Percentiles rank a stretch among this genome's conserved stretches.
Conservation (phyloP, 1,140 invertebrate species). For the Magallana angulata region DNA sequence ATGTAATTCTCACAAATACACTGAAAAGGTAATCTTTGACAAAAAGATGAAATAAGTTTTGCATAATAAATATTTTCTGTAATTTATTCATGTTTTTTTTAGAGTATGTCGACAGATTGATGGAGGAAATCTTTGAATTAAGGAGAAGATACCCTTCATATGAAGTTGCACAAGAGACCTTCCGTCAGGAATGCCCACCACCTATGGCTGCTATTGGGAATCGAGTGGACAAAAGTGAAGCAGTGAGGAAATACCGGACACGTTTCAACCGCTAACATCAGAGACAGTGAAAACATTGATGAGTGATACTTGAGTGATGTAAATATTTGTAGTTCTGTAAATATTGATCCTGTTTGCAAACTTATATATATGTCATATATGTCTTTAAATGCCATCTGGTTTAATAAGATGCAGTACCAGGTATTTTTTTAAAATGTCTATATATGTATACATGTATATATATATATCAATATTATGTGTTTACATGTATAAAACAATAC, state of each 20-base stretch:
- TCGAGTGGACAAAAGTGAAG: too few species aligned
- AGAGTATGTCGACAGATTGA: conserved; percentile 2
- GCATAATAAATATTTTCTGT: neutral
- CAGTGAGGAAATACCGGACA: too few species aligned
- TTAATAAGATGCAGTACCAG: neutral
- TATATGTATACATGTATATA: neutral
- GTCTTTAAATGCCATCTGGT: neutral
- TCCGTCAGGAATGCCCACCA: too few species aligned
- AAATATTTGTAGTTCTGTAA: neutral
- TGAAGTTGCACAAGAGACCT: too few species aligned
- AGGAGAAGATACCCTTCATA: neutral
- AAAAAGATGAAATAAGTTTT: neutral
- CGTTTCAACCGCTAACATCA: too few species aligned
- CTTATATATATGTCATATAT: too few species aligned
- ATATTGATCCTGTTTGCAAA: too few species aligned
- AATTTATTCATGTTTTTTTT: neutral
- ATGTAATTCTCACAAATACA: neutral
- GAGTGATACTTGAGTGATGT: neutral
- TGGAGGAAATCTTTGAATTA: neutral
- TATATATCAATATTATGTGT: too few species aligned
- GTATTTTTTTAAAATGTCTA: too few species aligned
- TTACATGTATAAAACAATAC: neutral
- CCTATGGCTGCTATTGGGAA: too few species aligned
- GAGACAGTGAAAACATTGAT: too few species aligned
- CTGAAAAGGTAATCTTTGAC: neutral